Conservation (phyloP, 1,140 invertebrate genomes). For the Diuraphis noxia region DNA sequence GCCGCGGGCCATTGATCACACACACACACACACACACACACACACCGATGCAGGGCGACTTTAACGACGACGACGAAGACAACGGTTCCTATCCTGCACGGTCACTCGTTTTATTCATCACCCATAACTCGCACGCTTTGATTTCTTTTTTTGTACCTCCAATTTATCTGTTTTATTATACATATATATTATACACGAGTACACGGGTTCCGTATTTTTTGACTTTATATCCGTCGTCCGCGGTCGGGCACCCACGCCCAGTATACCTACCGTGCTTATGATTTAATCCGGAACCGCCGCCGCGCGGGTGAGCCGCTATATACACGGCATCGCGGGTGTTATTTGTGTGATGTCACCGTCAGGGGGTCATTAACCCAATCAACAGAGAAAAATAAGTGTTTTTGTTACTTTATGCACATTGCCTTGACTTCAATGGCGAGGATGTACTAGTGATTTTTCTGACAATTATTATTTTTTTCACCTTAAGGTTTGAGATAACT, state of each 20-base stretch:
- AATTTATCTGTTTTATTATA: not conserved
- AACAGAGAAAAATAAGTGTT: not conserved
- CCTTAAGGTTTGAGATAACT: not conserved
- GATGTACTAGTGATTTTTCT: not conserved
- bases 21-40: not conserved
- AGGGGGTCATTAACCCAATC: constrained; percentile 21
- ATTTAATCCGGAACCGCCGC: constrained; percentile 33
- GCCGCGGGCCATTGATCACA: constrained; percentile 35
- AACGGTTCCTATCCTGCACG: constrained; percentile 6
- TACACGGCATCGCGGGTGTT: not conserved
- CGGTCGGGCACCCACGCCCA: constrained; percentile 34
- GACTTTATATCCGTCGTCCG: not conserved
- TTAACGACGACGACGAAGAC: not conserved
- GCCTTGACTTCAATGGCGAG: not conserved
- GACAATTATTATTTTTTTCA: not conserved
- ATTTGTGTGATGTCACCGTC: constrained; percentile 39
- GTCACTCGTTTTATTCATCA: constrained; percentile 37
- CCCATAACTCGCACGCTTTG: constrained; percentile 44
- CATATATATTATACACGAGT: not conserved
- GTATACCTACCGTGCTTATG: not conserved
- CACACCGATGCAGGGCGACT: not conserved
- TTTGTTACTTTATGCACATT: not conserved
- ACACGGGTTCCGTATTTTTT: not conserved
- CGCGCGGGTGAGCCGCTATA: not conserved
- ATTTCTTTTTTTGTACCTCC: constrained; percentile 6